A percentile compares a stretch with the other conserved stretches of the same genome.
Evolutionary conservation across 2,888 invertebrate species (phyloP).

Genomic region (Gerosis bhagava): DNA sequence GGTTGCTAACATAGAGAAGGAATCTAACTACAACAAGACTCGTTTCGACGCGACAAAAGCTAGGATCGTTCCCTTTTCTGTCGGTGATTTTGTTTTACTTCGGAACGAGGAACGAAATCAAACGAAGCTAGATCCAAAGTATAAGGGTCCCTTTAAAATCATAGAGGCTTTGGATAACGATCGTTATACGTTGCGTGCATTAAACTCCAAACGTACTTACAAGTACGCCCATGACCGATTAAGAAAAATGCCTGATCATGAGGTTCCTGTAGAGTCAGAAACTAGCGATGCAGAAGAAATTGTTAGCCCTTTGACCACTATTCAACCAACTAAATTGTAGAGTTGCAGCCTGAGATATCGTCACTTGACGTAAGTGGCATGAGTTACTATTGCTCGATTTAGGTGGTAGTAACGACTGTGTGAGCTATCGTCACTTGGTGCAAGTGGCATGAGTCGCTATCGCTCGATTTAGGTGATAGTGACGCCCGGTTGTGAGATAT

Average conservation of each 20-base stretch:
- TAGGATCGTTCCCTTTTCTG: conserved; percentile 4
- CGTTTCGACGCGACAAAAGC: conserved; percentile 1
- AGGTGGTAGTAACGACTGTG: neutral
- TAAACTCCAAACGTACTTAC: neutral
- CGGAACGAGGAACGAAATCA: conserved; percentile 9
- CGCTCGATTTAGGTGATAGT: too few species aligned
- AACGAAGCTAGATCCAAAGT: conserved; percentile 5
- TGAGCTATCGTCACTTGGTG: neutral
- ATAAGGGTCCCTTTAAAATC: conserved; percentile 4
- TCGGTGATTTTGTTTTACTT: conserved; percentile 9
- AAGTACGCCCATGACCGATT: conserved; percentile 1
- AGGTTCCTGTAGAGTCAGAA: neutral
- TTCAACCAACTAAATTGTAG: neutral
- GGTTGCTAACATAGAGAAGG: neutral
- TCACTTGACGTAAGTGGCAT: neutral
- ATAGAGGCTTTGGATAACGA: neutral
- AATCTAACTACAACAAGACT: neutral
- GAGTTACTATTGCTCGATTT: neutral
- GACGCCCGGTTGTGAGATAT: too few species aligned
- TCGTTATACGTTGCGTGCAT: neutral
- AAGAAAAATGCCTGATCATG: neutral
- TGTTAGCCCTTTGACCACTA: neutral
- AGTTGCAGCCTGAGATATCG: too few species aligned
- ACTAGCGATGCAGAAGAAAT: neutral
- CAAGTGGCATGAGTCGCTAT: too few species aligned